Evolutionary conservation across 2,797 vertebrate species (phyloP).

Genomic region (Erethizon dorsatum): DNA sequence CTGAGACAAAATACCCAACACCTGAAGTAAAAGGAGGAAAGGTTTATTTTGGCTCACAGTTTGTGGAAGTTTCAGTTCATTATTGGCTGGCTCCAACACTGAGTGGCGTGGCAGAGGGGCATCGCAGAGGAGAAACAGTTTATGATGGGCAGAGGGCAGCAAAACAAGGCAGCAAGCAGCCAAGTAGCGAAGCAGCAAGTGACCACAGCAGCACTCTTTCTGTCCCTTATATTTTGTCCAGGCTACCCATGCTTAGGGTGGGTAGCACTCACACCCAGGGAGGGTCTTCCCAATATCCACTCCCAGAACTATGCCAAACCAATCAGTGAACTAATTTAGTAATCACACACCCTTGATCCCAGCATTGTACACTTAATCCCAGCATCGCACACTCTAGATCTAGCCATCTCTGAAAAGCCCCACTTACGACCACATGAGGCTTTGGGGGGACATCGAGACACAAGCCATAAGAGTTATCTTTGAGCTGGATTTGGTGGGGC

Average conservation of each 20-base stretch:
- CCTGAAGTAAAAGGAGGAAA: background rate
- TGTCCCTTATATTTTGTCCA: background rate
- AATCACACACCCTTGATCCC: background rate
- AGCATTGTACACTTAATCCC: background rate
- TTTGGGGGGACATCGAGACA: background rate
- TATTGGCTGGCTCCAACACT: background rate
- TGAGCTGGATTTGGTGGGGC: background rate
- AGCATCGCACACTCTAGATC: background rate
- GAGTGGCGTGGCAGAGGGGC: background rate
- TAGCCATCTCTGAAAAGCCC: background rate
- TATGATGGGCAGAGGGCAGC: background rate
- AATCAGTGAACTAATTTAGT: background rate
- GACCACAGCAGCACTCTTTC: background rate
- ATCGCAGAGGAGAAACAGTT: background rate
- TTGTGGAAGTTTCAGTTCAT: background rate
- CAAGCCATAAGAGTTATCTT: background rate
- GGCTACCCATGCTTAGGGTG: background rate
- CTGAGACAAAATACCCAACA: background rate
- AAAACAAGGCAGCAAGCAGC: background rate
- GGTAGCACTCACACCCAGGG: background rate
- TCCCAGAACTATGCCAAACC: background rate
- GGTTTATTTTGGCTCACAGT: background rate
- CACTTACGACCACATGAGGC: background rate
- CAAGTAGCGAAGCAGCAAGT: background rate
- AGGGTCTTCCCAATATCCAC: background rate